These are phyloP conservation scores for Atta colombica DNA, from an alignment of 1,140 invertebrate species.

Conservation along the genomic window DNA sequence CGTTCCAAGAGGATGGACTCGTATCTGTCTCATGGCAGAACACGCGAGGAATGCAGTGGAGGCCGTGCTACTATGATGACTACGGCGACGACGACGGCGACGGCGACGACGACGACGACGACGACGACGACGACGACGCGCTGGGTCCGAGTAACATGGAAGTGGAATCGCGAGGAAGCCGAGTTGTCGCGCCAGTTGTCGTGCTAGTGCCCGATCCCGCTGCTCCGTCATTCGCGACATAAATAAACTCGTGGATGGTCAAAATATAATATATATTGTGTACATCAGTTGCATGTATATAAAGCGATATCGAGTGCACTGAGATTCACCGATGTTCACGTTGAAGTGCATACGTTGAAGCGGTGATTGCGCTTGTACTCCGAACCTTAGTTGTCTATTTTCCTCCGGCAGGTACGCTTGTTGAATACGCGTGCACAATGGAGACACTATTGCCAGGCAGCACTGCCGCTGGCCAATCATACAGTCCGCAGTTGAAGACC, in stretches of 20 bases:
- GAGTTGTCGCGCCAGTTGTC: slow-evolving; percentile 30
- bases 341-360: not conserved
- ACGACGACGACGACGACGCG: slow-evolving; percentile 13
- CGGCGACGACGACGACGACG: not conserved
- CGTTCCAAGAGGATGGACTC: slow-evolving; percentile 27
- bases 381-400: not conserved
- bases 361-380: not conserved
- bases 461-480: slow-evolving; percentile 82
- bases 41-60: not conserved
- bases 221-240: slow-evolving; percentile 16
- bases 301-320: not conserved
- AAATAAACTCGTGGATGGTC: slow-evolving; percentile 12
- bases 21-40: not conserved
- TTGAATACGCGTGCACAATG: slow-evolving; percentile 85
- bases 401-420: not conserved
- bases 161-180: slow-evolving; percentile 35
- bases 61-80: not conserved
- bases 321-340: not conserved
- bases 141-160: slow-evolving; percentile 36
- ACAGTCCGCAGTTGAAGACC: slow-evolving; percentile 94
- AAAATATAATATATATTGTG: slow-evolving; percentile 11
- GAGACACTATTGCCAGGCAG: slow-evolving; percentile 89
- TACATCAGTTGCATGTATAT: not conserved
- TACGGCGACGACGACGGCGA: not conserved
- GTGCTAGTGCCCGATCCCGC: slow-evolving; percentile 23